Evolutionary conservation across 2,797 vertebrate genomes (phyloP), one percentile per base, ranked within the genome.

Genomic region (Spondyliosoma cantharus): DNA sequence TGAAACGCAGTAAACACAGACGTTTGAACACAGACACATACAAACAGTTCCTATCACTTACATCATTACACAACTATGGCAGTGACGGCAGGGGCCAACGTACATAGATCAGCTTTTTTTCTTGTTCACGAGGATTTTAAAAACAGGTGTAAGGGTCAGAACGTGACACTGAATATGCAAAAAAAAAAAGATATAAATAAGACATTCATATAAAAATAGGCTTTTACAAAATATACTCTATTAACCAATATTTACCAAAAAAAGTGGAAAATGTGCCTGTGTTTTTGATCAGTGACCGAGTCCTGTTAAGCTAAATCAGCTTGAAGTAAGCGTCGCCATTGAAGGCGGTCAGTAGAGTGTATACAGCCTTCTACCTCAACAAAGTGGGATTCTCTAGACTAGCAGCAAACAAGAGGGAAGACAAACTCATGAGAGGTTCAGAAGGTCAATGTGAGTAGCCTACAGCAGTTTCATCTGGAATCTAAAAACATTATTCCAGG

Each of bases 121-220:
- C 71, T 79, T 11, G 8, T 11, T 37, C 90, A 90, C 81, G 60
- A 74, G 79, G 75, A 60, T 87, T 32, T 88, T 88, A 82, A 80
- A 84, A 89, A 88, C 85, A 87, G 73, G 72, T 48, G 50, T 79
- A 56, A 58, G 75, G 88, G 82, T 86, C 85, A 64, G 75, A 83
- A 91, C 91, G 89, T 87, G 89, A 94, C 91, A 86, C 70, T 85
- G 93, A 93, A 90, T 93, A 95, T 93, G 94, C 93, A 93, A 91
- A 52, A 45, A 45, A 43, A 45, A 45, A 45, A 92, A 92, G 81
- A 78, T 95, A 94, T 98, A 99, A 98, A 99, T 98, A 98, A 98
- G 95, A 96, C 96, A 97, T 97, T 96, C 96, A 97, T 98, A 98
- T 96, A 99, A 99, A 99, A 99, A 98, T 98, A 98, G 95, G 96